Evolutionary conservation across 2,113 vertebrate species (phyloP).

Genomic region (Lynx canadensis): DNA sequence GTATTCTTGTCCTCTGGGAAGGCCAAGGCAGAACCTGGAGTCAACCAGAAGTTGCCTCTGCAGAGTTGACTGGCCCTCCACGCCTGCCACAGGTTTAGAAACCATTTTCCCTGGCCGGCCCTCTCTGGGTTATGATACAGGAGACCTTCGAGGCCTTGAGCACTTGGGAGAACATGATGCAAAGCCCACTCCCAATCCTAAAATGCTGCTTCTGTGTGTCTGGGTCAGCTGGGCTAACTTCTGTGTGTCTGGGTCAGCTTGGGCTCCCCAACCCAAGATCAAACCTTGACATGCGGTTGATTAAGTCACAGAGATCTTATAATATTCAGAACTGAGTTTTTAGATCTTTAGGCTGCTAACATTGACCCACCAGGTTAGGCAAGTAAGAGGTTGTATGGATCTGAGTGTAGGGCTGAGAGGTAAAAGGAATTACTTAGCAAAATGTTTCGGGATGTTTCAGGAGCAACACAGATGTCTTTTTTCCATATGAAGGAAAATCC

Average conservation of each 20-base stretch:
- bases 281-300: not conserved
- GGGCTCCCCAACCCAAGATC: not conserved
- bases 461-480: not conserved
- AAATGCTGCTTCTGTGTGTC: not conserved
- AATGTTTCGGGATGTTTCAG: not conserved
- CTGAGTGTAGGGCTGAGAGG: not conserved
- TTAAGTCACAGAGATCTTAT: not conserved
- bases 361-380: not conserved
- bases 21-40: not conserved
- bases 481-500: not conserved
- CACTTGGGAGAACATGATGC: not conserved
- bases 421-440: not conserved
- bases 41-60: no score
- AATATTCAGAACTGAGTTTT: not conserved
- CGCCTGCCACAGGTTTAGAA: rapidly evolving
- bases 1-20: not conserved
- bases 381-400: not conserved
- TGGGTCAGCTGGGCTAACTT: rapidly evolving
- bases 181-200: rapidly evolving
- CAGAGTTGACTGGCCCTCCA: rapidly evolving
- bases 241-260: not conserved
- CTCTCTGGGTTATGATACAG: rapidly evolving
- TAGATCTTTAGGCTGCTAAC: not conserved
- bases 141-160: not conserved
- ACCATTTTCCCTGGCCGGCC: rapidly evolving